Evolutionary conservation across 2,113 vertebrate genomes (phyloP), one percentile per base, ranked within the genome.

Genomic region (Uria lomvia): DNA sequence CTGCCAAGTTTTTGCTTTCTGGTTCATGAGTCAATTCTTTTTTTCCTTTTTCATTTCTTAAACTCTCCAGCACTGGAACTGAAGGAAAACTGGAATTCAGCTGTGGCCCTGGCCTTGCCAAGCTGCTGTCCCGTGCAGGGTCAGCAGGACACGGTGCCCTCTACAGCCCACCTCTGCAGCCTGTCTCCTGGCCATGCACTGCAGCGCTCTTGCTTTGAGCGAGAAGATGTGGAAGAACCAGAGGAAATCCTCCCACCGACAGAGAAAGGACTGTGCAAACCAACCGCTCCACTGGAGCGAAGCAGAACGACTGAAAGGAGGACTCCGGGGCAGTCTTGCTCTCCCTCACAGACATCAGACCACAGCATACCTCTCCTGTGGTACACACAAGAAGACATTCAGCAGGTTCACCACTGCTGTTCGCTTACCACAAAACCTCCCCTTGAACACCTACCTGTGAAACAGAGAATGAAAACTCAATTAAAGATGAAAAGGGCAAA

Each of bases 401-500:
- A 49, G 45, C 20, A 88, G 55, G 71, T 53, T 81, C 82, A 77
- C 59, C 78, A 52, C 68, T 84, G 76, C 65, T 68, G 76, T 38
- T 91, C 56, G 55, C 65, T 60, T 43, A 83, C 75, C 15, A 8
- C 85, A 93, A 73, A 73, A 45, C 59, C 66, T 88, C 50, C 78
- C 67, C 72, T 47, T 40, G 60, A 77, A 90, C 59, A 77, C 4
- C 59, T 74, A 67, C 63, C 88, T 81, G 88, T 55, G 60, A 86
- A 94, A 88, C 30, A 92, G 36, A 73, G 81, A 79, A 90, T 18
- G 60, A 96, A 94, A 94, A 93, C 0, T 3, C 63, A 82, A 53
- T 81, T 90, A 85, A 90, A 92, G 82, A 95, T 83, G 72, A 88
- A 94, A 88, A 49, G 68, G 80, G 36, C 13, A 92, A 88, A 94